Evolutionary conservation across 2,797 vertebrate species (phyloP), one percentile per base, ranked within the genome.

Genomic region (Limnodromus scolopaceus): DNA sequence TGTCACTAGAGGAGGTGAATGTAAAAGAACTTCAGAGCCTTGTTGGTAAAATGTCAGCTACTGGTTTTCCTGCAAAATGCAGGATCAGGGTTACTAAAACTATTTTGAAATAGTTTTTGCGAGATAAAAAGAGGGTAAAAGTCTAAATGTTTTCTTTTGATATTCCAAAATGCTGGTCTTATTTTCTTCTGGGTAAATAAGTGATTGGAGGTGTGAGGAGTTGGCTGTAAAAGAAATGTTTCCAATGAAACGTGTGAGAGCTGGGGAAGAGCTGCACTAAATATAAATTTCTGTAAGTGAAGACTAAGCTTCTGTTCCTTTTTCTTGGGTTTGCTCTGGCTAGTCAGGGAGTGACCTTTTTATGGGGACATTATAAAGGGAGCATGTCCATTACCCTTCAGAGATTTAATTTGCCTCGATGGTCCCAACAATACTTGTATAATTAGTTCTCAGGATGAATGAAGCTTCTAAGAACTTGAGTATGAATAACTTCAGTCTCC

Each of bases 401-500:
- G 94, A 96, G 92, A 83, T 97, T 95, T 97, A 81, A 96, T 97
- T 97, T 97, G 75, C 74, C 91, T 89, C 84, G 55, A 93, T 91
- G 69, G 86, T 69, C 88, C 86, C 54, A 95, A 89, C 72, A 80
- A 53, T 87, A 81, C 76, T 87, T 83, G 81, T 91, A 89, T 97
- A 97, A 96, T 97, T 97, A 94, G 89, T 77, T 93, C 77, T 96
- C 58, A 53, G 95, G 79, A 96, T 89, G 86, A 97, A 95, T 87
- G 70, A 96, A 91, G 79, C 96, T 93, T 93, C 94, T 81, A 66
- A 96, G 55, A 94, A 78, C 87, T 93, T 92, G 43, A 51, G 10
- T 71, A 74, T 72, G 71, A 96, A 63, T 69, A 96, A 75, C 51
- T 96, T 91, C 41, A 61, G 64, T 54, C 75, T 88, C 69, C 32